Conservation (phyloP, 30 jellyfish, hydroid and myxozoan genomes). For the Cassiopea andromeda region DNA sequence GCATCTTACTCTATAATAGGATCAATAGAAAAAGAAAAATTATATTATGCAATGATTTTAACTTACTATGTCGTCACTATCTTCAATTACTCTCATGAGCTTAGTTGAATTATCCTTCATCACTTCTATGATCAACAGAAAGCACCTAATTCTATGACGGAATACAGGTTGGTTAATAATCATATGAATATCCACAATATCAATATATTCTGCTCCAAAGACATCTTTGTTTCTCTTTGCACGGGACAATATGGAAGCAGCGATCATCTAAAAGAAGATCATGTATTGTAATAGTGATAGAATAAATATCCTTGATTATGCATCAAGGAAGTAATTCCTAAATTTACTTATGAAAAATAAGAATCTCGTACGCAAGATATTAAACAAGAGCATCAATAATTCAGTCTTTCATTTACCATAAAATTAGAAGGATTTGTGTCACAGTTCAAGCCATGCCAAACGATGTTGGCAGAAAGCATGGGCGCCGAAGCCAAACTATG, state of each 20-base stretch:
- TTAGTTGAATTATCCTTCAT: background rate
- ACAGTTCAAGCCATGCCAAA: too few species aligned
- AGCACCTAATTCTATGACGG: constrained; percentile 42
- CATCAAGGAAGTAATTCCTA: too few species aligned
- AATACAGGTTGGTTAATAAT: constrained; percentile 13
- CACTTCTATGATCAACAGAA: constrained; percentile 4
- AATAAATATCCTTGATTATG: too few species aligned
- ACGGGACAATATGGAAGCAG: constrained; percentile 13
- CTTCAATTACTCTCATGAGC: background rate
- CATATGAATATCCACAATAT: constrained; percentile 44
- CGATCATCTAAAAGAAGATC: background rate
- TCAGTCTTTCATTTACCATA: too few species aligned
- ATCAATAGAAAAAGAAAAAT: background rate
- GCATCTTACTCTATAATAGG: too few species aligned
- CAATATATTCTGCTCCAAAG: background rate
- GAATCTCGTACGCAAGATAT: too few species aligned
- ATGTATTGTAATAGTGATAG: too few species aligned
- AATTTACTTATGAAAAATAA: too few species aligned
- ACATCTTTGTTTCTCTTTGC: constrained; percentile 5
- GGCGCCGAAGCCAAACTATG: too few species aligned
- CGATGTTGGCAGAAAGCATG: too few species aligned
- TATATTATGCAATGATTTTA: background rate
- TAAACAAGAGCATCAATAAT: too few species aligned
- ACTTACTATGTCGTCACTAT: constrained; percentile 26
- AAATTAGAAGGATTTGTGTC: too few species aligned